Conservation (phyloP, 2,113 vertebrate species). For the Indicator maculatus region DNA sequence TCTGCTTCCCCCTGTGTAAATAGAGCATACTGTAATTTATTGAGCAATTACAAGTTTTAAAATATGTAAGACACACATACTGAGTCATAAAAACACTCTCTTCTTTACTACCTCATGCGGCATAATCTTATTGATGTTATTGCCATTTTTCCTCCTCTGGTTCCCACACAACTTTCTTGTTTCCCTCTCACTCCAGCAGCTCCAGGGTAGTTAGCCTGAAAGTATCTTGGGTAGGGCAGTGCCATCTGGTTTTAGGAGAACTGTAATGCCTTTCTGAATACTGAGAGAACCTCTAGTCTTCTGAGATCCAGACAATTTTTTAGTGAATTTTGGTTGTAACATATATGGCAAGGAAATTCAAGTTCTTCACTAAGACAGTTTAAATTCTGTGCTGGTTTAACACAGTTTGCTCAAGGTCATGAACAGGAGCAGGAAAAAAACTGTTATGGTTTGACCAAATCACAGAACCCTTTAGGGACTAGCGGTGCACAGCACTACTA, state of each 20-base stretch:
- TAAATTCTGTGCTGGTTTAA: neutral
- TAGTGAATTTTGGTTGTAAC: neutral
- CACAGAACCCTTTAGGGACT: too few species aligned
- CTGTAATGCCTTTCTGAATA: neutral
- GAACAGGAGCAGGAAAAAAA: too few species aligned
- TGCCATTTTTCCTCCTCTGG: conserved; percentile 36
- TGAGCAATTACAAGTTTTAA: conserved; percentile 58
- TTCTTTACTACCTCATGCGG: conserved; percentile 38
- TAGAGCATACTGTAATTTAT: conserved; percentile 53
- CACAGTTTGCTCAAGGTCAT: too few species aligned
- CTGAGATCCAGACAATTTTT: neutral
- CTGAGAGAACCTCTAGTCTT: neutral
- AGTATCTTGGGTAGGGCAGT: neutral
- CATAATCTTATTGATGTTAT: conserved; percentile 51
- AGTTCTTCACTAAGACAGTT: neutral
- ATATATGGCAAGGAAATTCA: neutral
- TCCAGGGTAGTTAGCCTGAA: neutral
- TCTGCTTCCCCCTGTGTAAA: conserved; percentile 43
- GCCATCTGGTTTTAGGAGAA: neutral
- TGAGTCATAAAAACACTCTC: conserved; percentile 56
- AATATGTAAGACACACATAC: conserved; percentile 43
- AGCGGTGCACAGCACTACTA: too few species aligned
- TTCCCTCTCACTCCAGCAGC: conserved; percentile 30
- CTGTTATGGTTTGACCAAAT: too few species aligned
- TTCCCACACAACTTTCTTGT: conserved; percentile 24